These are phyloP conservation scores for Meles meles DNA, from an alignment of 2,113 vertebrate genomes.

Conservation along the genomic window DNA sequence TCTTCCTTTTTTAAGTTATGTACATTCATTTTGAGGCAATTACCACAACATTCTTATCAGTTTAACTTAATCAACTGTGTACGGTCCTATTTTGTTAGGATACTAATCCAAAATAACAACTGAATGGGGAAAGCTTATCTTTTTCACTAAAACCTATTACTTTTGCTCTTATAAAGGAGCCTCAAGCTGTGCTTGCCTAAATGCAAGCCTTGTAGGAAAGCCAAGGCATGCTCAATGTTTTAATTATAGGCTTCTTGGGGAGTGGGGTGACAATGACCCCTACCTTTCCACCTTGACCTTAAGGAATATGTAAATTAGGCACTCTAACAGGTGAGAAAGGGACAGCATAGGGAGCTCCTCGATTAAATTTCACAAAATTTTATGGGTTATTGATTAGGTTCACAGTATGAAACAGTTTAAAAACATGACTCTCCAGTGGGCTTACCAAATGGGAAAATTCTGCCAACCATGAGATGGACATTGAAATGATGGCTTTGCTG, in stretches of 20 bases:
- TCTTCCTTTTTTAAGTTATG: neutral
- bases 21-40: neutral
- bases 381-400: neutral
- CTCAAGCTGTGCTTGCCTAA: neutral
- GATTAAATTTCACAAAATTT: neutral
- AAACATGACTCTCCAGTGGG: neutral
- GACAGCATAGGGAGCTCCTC: fast-evolving
- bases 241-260: neutral
- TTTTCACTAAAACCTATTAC: neutral
- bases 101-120: neutral
- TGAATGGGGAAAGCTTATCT: neutral
- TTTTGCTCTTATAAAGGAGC: neutral
- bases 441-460: neutral
- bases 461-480: neutral
- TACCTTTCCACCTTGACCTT: neutral
- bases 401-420: neutral
- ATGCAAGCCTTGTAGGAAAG: neutral
- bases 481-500: too few relatives aligned
- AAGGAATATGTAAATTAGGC: neutral
- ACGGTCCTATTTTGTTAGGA: neutral
- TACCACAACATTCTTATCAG: neutral
- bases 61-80: neutral
- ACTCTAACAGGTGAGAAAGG: neutral
- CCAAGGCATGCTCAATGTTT: fast-evolving
- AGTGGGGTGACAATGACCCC: neutral